Base-by-base conservation (phyloP, 2,888 invertebrate genomes). In the Agonopterix arenella region DNA sequence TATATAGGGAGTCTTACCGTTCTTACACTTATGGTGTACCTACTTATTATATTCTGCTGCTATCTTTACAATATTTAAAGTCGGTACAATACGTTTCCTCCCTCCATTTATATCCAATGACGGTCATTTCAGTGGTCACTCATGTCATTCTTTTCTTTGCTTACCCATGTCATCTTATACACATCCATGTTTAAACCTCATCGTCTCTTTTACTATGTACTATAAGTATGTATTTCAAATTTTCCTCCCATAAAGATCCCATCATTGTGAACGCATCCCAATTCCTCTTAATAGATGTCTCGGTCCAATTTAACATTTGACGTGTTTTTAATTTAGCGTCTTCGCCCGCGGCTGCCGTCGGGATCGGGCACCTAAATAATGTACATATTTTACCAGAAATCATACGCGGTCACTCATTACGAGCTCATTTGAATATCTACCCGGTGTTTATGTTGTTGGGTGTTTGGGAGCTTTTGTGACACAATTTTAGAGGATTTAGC, bases 311-410 rank as follows among this genome's bases (percentile, higher is more conserved):
- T 89, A 86, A 78, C 80, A 80, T 86, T 84, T 88, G 89, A 88
- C 89, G 85, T 88, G 84, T 88, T 89, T 89, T 89, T 88, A 89
- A 89, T 89, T 89, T 89, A 89, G 81, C 85, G 76, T 72, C 73
- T 68, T 71, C 73, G 88, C 88, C 89, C 61, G 86, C 81, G 88
- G 86, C 88, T 79, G 82, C 86, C 77, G 85, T 76, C 83, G 73
- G 61, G 62, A 58, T 44, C 60, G 56, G 45, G 44, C 48, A 62
- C 60, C 68, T 64, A 73, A 70, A 72, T 74, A 70, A 73, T 68
- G 66, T 60, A 64, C 66, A 72, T 72, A 70, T 64, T 60, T 68
- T 68, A 64, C 70, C 80, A 76, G 72, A 78, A 80, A 84, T 81
- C 80, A 79, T 76, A 72, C 71, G 73, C 76, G 72, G 73, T 74